phyloP scores from a whole-genome alignment of 2,797 vertebrate genomes.

The Myotis planiceps region DNA sequence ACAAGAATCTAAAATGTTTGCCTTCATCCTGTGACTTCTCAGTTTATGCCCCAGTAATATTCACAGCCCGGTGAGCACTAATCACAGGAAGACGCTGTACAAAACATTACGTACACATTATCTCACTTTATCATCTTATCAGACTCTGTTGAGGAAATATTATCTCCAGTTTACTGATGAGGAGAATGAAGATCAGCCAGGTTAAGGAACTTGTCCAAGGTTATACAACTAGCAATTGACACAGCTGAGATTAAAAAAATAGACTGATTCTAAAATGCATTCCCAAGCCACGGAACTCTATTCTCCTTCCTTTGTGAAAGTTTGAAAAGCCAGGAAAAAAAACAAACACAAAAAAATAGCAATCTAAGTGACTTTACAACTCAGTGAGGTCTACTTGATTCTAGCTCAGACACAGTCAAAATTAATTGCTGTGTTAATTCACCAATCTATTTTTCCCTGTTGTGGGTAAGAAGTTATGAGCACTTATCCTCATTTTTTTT shows the following conservation, averaged over 20 bases:
- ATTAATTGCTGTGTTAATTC: constrained; percentile 20
- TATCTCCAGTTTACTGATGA: background rate
- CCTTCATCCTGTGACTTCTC: background rate
- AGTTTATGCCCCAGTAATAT: background rate
- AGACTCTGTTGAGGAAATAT: background rate
- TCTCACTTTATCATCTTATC: background rate
- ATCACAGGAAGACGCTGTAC: fast-evolving
- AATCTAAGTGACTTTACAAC: background rate
- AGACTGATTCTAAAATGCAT: background rate
- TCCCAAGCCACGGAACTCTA: background rate
- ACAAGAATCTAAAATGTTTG: background rate
- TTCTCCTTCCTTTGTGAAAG: background rate
- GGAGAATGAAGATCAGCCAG: background rate
- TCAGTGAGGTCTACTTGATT: background rate
- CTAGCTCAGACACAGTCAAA: background rate
- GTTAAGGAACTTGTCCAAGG: background rate
- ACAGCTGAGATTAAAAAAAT: background rate
- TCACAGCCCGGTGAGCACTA: background rate
- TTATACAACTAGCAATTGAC: background rate
- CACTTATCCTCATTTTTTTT: constrained; percentile 31
- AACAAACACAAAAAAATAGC: background rate
- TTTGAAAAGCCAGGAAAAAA: background rate
- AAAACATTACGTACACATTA: background rate
- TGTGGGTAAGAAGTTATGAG: constrained; percentile 32
- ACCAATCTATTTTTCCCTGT: constrained; percentile 25